These are phyloP conservation scores for Muntiacus reevesi DNA, from an alignment of 2,113 vertebrate genomes.

Conservation along the genomic window DNA sequence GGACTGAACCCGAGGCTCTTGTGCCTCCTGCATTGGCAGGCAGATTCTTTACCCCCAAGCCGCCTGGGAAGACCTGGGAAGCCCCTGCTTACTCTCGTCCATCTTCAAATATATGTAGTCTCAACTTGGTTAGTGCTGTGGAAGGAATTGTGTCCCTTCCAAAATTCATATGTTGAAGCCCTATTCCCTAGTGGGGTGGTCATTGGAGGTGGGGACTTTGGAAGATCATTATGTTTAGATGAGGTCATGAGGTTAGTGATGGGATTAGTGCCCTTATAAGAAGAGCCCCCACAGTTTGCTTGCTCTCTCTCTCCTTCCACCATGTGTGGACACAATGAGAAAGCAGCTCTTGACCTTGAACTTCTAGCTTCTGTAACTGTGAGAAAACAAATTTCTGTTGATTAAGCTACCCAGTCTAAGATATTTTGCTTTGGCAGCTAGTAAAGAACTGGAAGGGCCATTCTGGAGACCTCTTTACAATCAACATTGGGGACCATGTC, in stretches of 20 bases:
- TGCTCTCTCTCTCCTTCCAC: background rate
- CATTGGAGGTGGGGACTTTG: background rate
- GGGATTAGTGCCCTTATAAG: background rate
- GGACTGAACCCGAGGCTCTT: background rate
- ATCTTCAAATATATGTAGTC: background rate
- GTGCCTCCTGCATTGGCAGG: background rate
- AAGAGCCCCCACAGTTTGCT: background rate
- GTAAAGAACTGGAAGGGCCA: background rate
- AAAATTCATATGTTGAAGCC: background rate
- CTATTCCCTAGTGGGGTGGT: accelerated
- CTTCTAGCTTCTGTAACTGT: background rate
- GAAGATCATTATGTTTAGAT: background rate
- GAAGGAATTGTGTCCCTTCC: background rate
- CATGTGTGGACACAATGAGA: background rate
- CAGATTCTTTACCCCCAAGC: background rate
- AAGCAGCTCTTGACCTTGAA: background rate
- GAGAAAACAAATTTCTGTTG: background rate
- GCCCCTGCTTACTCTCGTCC: background rate
- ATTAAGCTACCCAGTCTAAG: background rate
- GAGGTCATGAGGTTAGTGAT: background rate
- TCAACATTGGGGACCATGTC: background rate
- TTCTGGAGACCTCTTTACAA: background rate
- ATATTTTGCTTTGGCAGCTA: background rate
- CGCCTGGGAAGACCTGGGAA: background rate
- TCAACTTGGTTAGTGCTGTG: background rate